Evolutionary conservation across 2,113 vertebrate genomes (phyloP).

Genomic region (Gallinago media): DNA sequence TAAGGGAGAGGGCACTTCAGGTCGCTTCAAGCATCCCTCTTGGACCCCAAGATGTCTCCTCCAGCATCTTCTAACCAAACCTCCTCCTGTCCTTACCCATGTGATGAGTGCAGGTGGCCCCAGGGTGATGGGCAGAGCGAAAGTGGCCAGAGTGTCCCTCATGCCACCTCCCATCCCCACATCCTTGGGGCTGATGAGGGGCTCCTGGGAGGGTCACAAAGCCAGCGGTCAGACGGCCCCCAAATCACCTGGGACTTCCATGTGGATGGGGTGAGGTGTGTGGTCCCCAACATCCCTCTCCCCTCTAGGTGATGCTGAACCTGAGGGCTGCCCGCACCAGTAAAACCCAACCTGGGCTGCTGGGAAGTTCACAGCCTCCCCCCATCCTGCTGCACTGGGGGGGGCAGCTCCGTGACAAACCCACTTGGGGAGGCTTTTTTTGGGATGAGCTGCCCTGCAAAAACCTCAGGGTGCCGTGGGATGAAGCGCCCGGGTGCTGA

Average conservation of each 20-base stretch:
- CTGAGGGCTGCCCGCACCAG: neutral
- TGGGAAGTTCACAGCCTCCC: neutral
- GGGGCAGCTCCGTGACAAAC: fast-evolving
- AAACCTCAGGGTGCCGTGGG: fast-evolving
- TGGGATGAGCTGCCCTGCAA: neutral
- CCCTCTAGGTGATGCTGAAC: neutral
- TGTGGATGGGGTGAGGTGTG: fast-evolving
- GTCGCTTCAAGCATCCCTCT: neutral
- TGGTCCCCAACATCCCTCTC: neutral
- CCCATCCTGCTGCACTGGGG: fast-evolving
- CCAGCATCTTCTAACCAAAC: neutral
- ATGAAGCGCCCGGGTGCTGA: fast-evolving
- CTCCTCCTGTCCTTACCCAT: neutral
- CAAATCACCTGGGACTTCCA: neutral
- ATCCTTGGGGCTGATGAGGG: fast-evolving
- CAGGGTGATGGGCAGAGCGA: fast-evolving
- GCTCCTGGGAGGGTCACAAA: neutral
- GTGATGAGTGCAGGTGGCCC: fast-evolving
- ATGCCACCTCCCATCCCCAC: neutral
- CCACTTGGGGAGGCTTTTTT: neutral
- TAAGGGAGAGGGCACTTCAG: neutral
- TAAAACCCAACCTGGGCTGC: neutral
- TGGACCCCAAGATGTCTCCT: neutral
- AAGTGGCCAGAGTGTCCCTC: neutral
- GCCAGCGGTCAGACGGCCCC: neutral